A percentile compares a stretch with the other conserved stretches of the same genome.
Conservation (phyloP, 2,113 vertebrate species). For the Lanius ludovicianus region DNA sequence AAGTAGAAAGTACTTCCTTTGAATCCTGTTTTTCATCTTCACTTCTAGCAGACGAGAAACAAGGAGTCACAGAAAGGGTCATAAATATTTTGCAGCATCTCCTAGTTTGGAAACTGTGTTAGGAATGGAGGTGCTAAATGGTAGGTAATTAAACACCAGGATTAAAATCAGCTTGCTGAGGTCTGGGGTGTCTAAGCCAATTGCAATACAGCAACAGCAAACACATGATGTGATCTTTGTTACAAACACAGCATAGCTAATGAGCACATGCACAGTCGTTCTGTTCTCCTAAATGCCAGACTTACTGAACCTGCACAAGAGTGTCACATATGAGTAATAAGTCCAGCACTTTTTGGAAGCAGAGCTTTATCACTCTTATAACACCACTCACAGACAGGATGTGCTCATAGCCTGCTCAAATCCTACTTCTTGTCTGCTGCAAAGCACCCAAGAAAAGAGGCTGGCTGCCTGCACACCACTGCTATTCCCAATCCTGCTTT, state of each 20-base stretch:
- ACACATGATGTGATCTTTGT: background rate
- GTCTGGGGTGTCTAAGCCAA: background rate
- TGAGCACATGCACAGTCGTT: background rate
- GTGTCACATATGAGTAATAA: background rate
- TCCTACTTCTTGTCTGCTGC: background rate
- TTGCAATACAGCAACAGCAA: background rate
- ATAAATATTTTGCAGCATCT: background rate
- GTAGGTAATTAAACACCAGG: background rate
- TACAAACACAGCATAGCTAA: background rate
- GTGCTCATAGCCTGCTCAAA: background rate
- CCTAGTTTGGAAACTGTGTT: background rate
- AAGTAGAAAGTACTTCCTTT: background rate
- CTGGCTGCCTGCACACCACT: background rate
- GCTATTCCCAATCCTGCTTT: background rate
- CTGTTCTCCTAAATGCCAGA: constrained; percentile 19
- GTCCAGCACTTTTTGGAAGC: constrained; percentile 7
- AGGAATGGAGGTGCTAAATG: background rate
- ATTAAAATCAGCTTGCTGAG: background rate
- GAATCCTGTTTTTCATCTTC: background rate
- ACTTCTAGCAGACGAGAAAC: background rate
- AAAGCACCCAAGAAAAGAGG: background rate
- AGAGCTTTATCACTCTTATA: background rate
- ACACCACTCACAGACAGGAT: background rate
- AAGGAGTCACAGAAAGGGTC: background rate
- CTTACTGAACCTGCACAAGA: background rate